A percentile compares a stretch with the other conserved stretches of the same genome.
These are phyloP conservation scores for Pseudomyrmex sp. DNA, from an alignment of 1,140 invertebrate genomes.

Conservation along the genomic window DNA sequence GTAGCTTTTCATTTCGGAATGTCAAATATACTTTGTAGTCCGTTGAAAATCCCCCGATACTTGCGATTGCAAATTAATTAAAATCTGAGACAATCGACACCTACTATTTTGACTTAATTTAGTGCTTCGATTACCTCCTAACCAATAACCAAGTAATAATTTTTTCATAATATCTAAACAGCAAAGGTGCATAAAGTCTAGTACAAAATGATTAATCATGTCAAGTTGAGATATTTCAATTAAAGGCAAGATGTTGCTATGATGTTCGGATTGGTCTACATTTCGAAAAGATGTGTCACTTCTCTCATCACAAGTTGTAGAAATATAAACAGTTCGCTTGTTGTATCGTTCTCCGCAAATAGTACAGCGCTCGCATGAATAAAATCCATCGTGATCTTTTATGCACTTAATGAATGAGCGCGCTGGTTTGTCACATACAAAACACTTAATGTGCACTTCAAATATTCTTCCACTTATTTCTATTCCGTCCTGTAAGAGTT, in stretches of 20 bases:
- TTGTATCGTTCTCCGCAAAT: background rate
- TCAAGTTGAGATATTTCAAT: background rate
- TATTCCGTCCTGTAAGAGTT: conserved; percentile 14
- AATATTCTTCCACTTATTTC: conserved; percentile 29
- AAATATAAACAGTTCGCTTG: background rate
- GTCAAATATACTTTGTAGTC: too few species aligned
- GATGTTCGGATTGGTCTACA: background rate
- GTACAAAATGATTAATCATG: background rate
- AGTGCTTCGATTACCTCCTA: background rate
- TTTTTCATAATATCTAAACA: conserved; percentile 50
- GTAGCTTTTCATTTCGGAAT: too few species aligned
- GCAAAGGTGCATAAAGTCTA: conserved; percentile 10
- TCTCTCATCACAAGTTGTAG: background rate
- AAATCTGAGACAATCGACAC: too few species aligned
- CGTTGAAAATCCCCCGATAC: background rate
- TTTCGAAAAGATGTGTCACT: background rate
- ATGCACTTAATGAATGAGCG: conserved; percentile 59
- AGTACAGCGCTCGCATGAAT: background rate
- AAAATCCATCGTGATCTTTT: conserved; percentile 50
- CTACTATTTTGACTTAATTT: too few species aligned
- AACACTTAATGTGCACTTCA: conserved; percentile 48
- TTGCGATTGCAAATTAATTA: too few species aligned
- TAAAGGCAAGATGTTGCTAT: background rate
- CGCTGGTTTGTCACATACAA: conserved; percentile 62
- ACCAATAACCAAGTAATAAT: background rate